Evolutionary conservation across 2,888 invertebrate species (phyloP).

Genomic region (Isotomurus palustris): DNA sequence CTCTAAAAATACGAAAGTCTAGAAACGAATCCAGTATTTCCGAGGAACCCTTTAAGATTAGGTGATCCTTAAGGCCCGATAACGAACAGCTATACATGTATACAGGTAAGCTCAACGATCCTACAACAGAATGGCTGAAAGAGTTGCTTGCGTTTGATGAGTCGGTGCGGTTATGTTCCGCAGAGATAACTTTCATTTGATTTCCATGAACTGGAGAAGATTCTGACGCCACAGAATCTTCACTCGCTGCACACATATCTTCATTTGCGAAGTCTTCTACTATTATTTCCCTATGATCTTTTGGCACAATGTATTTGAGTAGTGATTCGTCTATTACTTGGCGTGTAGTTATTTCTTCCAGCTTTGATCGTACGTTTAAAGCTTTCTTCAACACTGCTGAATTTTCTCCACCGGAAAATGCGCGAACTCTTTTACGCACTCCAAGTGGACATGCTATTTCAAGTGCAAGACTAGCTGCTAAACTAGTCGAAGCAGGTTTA

Average conservation of each 20-base stretch:
- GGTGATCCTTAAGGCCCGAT: constrained; percentile 55
- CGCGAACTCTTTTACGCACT: constrained; percentile 36
- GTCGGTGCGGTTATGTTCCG: too few relatives aligned
- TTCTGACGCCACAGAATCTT: too few relatives aligned
- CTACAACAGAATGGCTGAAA: constrained; percentile 22
- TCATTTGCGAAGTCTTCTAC: background rate
- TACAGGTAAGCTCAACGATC: constrained; percentile 56
- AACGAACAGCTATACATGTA: constrained; percentile 66
- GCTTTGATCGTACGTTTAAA: constrained; percentile 6
- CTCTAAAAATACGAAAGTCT: constrained; percentile 53
- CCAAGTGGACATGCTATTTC: background rate
- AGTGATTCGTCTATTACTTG: background rate
- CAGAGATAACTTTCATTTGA: too few relatives aligned
- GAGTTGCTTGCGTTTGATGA: too few relatives aligned
- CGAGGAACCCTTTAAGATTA: constrained; percentile 51
- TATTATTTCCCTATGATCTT: background rate
- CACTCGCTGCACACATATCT: too few relatives aligned
- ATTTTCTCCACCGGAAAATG: constrained; percentile 43
- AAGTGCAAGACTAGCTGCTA: background rate
- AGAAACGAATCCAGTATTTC: constrained; percentile 54
- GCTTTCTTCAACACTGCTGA: constrained; percentile 38
- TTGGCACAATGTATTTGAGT: constrained; percentile 6
- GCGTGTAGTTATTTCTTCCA: background rate
- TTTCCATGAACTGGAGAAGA: too few relatives aligned
- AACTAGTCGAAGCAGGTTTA: background rate